phyloP scores from a whole-genome alignment of 1,140 invertebrate genomes.

The Lepidurus couesii region DNA sequence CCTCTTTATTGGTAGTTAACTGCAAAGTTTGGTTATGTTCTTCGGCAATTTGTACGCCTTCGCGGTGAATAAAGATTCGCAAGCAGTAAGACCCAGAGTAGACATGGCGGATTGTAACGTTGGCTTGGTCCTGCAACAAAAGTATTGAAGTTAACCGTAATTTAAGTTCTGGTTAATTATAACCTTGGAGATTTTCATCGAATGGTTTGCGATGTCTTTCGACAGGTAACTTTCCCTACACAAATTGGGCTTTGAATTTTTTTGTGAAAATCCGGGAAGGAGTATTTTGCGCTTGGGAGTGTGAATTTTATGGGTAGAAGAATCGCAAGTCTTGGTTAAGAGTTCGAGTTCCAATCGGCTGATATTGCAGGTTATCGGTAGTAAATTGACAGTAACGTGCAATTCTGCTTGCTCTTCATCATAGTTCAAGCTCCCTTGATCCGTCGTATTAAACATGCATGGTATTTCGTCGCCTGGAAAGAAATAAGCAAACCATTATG shows the following conservation, averaged over 20 bases:
- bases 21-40: neutral
- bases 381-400: neutral
- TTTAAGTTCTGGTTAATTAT: neutral
- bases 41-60: neutral
- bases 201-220: neutral
- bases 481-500: too few species aligned
- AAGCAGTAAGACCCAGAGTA: neutral
- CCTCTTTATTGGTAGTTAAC: neutral
- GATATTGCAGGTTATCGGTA: neutral
- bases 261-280: neutral
- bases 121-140: neutral
- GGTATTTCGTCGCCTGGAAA: too few species aligned
- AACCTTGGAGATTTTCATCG: neutral
- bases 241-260: neutral
- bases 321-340: neutral
- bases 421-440: neutral
- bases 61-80: neutral
- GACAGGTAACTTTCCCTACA: neutral
- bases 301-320: neutral
- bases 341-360: neutral
- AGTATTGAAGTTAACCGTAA: neutral
- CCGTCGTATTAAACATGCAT: too few species aligned
- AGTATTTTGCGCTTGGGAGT: neutral
- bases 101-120: neutral
- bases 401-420: neutral